Conservation (phyloP, 2,888 invertebrate genomes). For the Agapostemon virescens region DNA sequence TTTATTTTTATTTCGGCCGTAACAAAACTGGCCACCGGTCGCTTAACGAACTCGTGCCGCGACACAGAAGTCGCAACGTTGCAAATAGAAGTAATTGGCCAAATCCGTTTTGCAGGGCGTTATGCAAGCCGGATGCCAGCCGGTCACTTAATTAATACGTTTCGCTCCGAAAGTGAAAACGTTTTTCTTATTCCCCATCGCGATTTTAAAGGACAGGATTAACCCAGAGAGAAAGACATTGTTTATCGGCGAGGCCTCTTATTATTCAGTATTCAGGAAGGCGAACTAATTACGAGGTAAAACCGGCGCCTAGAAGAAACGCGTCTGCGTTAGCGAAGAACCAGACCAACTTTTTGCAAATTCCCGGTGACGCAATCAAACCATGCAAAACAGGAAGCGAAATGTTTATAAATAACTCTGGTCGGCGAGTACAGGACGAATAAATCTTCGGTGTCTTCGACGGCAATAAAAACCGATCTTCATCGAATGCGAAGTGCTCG, state of each 20-base stretch:
- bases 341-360: no score
- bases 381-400: no score
- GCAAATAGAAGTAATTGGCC: constrained; percentile 56
- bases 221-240: background rate
- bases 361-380: no score
- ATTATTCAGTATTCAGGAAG: background rate
- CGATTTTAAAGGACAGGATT: background rate
- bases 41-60: background rate
- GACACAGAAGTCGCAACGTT: constrained; percentile 36
- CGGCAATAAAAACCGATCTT: no score
- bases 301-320: no score
- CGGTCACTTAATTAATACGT: constrained; percentile 47
- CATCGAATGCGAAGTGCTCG: no score
- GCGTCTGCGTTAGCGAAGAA: no score
- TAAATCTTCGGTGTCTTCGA: no score
- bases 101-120: constrained; percentile 31
- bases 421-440: no score
- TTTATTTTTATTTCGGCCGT: background rate
- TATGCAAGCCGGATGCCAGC: constrained; percentile 41
- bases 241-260: background rate
- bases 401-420: no score
- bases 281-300: background rate
- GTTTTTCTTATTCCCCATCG: background rate
- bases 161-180: constrained; percentile 41
- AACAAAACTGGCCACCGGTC: background rate